phyloP scores from a whole-genome alignment of 2,113 vertebrate species.

The Protomyctophum bolini region DNA sequence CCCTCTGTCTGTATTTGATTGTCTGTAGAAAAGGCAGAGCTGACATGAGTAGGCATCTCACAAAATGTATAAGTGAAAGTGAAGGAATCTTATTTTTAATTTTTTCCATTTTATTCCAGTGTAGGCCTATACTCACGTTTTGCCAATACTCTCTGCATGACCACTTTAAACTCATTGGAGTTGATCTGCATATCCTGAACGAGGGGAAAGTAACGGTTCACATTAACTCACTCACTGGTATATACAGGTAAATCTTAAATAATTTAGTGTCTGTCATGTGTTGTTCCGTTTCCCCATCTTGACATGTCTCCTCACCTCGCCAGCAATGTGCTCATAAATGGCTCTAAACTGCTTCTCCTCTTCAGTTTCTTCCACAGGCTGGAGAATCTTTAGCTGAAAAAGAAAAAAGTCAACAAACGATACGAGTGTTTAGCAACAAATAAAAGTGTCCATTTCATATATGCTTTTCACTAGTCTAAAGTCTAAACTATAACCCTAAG shows the following conservation, averaged over 20 bases:
- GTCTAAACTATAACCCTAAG: too few relatives aligned
- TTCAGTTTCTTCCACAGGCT: slow-evolving; percentile 76
- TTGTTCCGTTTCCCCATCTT: neutral
- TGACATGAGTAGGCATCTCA: neutral
- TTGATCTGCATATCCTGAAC: slow-evolving; percentile 95
- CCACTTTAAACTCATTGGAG: slow-evolving; percentile 89
- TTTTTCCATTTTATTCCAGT: too few relatives aligned
- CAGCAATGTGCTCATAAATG: slow-evolving; percentile 92
- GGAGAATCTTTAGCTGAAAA: slow-evolving; percentile 56
- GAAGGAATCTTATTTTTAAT: neutral
- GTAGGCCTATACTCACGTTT: slow-evolving; percentile 83
- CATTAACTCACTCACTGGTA: neutral
- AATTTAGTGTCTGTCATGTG: neutral
- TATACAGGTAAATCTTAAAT: too few relatives aligned
- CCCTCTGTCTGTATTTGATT: slow-evolving; percentile 87
- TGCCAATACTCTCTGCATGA: slow-evolving; percentile 88
- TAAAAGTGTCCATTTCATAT: too few relatives aligned
- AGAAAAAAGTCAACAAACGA: neutral
- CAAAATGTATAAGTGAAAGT: neutral
- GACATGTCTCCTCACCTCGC: slow-evolving; percentile 83
- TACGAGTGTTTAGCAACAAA: too few relatives aligned
- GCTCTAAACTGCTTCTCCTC: slow-evolving; percentile 88
- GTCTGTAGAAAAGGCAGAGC: slow-evolving; percentile 70
- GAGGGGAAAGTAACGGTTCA: slow-evolving; percentile 19
- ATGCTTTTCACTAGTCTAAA: too few relatives aligned